Evolutionary conservation across 2,888 invertebrate genomes (phyloP).

Genomic region (Ametastegia equiseti): DNA sequence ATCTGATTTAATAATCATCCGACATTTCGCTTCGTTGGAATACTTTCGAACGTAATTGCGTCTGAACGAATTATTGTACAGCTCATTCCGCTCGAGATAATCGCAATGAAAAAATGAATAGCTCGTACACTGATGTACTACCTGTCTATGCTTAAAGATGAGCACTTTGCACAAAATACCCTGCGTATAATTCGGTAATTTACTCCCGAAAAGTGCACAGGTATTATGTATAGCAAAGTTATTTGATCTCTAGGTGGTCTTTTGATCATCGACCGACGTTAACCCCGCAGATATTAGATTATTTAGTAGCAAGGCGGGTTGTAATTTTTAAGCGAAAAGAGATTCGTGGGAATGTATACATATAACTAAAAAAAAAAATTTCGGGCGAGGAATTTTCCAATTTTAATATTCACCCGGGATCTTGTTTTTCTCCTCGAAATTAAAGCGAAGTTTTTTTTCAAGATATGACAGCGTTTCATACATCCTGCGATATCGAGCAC

Average conservation of each 20-base stretch:
- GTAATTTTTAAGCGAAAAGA: not conserved
- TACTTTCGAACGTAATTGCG: not conserved
- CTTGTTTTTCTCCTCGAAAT: not conserved
- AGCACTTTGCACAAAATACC: not conserved
- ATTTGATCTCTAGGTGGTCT: not conserved
- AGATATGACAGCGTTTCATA: not conserved
- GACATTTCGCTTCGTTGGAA: not conserved
- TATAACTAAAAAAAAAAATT: not conserved
- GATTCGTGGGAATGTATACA: not conserved
- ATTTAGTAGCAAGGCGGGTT: no score
- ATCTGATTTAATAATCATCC: not conserved
- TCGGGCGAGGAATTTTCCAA: not conserved
- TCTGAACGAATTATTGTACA: not conserved
- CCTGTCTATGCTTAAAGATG: not conserved
- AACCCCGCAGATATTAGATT: no score
- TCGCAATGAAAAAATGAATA: not conserved
- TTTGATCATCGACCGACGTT: no score
- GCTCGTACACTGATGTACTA: not conserved
- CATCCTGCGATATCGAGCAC: not conserved
- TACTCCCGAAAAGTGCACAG: not conserved
- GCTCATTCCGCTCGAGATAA: not conserved
- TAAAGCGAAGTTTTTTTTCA: not conserved
- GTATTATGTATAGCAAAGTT: not conserved
- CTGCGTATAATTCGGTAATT: not conserved
- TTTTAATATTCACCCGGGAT: not conserved